Base-by-base conservation (phyloP, 2,797 vertebrate species). In the Falco berigora region DNA sequence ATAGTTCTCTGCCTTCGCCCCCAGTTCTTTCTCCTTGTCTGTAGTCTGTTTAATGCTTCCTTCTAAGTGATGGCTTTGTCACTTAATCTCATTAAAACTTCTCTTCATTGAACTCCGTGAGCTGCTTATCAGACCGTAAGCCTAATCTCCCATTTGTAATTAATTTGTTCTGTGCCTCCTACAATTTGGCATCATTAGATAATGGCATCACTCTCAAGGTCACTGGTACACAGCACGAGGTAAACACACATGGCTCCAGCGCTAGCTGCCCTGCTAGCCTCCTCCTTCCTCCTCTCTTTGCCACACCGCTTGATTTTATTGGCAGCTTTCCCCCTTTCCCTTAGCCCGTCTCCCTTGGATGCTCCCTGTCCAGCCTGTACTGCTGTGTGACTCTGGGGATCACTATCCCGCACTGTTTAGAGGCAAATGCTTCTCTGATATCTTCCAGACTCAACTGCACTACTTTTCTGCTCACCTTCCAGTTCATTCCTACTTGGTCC, bases 21-120 rank as follows among this genome's bases (percentile, higher is more conserved):
- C 75, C 90, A 80, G 53, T 91, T 96, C 95, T 58, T 92, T 80
- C 66, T 94, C 91, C 90, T 90, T 81, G 81, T 61, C 76, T 94
- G 74, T 91, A 94, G 84, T 63, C 80, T 90, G 86, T 80, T 94
- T 95, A 92, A 86, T 90, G 85, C 94, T 91, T 95, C 92, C 86
- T 94, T 94, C 91, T 86, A 97, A 90, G 79, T 82, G 94, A 86
- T 92, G 38, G 90, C 91, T 96, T 95, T 97, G 86, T 93, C 86
- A 81, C 90, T 93, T 97, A 97, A 97, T 97, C 95, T 93, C 94
- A 91, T 97, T 97, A 95, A 93, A 97, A 96, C 79, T 96, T 97
- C 94, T 96, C 94, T 92, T 90, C 91, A 55, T 25, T 93, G 93
- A 96, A 94, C 79, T 77, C 86, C 0, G 1, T 68, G 94, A 96